phyloP scores from a whole-genome alignment of 37 sponge, comb jelly and placozoan species.

The Axinella damicornis region DNA sequence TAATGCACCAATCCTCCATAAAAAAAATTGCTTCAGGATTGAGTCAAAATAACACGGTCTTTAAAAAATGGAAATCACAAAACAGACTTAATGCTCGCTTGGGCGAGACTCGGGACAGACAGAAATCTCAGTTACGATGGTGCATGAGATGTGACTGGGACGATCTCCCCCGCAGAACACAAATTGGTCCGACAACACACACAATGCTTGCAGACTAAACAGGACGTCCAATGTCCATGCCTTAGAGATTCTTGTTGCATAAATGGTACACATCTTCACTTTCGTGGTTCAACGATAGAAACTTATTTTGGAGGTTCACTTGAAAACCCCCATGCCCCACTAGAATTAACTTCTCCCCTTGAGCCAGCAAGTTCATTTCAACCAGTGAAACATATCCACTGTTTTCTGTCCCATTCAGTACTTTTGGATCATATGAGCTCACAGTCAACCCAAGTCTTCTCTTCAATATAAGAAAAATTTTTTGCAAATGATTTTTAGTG shows the following conservation, averaged over 20 bases:
- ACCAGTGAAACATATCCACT: slow-evolving; percentile 57
- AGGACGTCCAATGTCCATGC: not conserved
- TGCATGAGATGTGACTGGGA: too few relatives aligned
- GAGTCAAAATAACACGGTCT: too few relatives aligned
- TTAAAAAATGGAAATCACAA: too few relatives aligned
- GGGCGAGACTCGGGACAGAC: too few relatives aligned
- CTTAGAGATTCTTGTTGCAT: not conserved
- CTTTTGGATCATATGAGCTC: slow-evolving; percentile 1
- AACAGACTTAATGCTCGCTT: too few relatives aligned
- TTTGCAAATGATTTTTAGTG: not conserved
- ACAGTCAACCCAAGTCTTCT: not conserved
- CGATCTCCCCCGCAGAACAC: too few relatives aligned
- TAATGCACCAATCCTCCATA: too few relatives aligned
- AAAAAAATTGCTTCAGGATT: too few relatives aligned
- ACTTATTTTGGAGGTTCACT: not conserved
- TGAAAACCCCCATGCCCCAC: slow-evolving; percentile 64
- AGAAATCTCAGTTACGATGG: too few relatives aligned
- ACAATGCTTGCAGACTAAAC: not conserved
- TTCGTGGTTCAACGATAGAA: slow-evolving; percentile 10
- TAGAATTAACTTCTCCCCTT: slow-evolving; percentile 41
- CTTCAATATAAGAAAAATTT: not conserved
- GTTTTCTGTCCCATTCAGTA: slow-evolving; percentile 6
- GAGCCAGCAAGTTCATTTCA: slow-evolving; percentile 53
- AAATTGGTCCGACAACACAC: too few relatives aligned
- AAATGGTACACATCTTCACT: slow-evolving; percentile 11